Evolutionary conservation across 1,140 invertebrate genomes (phyloP), one percentile per base, ranked within the genome.

Genomic region (Drosophila kepulauana): DNA sequence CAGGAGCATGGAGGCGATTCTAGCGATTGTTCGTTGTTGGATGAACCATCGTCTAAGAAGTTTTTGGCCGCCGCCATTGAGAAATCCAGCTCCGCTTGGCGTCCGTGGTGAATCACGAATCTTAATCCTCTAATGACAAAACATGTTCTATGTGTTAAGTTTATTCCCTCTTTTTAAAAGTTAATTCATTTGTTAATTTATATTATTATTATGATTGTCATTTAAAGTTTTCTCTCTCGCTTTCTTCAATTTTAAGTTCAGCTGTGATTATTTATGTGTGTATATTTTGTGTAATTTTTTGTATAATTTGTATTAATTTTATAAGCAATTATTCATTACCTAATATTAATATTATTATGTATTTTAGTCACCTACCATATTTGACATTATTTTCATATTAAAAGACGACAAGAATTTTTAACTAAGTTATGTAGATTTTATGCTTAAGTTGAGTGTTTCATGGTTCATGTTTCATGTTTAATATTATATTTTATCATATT

Each of bases 171-270:
- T 33, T 7, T 13, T n/a, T 8, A 11, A 11, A 28, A 62, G 41
- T 63, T 71, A 68, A 59, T 45, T 58, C 25, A 58, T 43, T 74
- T 89, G 85, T 80, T 77, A 87, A 91, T 85, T 85, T 89, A 85
- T 88, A 43, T 81, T 68, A 30, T 15, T 41, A 81, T 64, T 77
- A 79, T 52, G 82, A 81, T 79, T 82, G 33, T 78, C 30, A 49
- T 59, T 59, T 28, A 84, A 79, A 56, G 71, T 67, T 75, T 65
- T 75, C 54, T 70, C 46, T 71, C 72, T 75, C 63, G 61, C 15
- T 81, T 71, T 81, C 70, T 75, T 79, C 59, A 79, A 78, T 90
- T 81, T 86, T 90, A 90, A 90, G 87, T 90, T 90, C 87, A 86
- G 87, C 87, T 90, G 87, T 90, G 87, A 90, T 90, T 90, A 64